Base-by-base conservation (phyloP, 1,140 invertebrate species). In the Theocolax elegans region DNA sequence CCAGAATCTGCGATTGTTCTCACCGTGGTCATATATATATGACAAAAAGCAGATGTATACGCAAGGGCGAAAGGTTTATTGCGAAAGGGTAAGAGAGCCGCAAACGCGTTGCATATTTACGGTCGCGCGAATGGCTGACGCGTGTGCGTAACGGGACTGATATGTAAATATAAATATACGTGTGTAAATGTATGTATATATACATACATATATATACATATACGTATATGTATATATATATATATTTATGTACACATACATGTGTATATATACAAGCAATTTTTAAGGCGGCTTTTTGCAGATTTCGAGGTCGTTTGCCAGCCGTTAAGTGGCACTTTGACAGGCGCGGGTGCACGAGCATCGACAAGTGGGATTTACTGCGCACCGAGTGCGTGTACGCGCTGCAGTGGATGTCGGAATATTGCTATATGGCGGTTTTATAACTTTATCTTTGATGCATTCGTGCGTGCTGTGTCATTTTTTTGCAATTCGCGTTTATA, bases 221-320 rank as follows among this genome's bases (percentile, higher is more conserved):
- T n/a, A n/a, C n/a, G n/a, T n/a, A n/a, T n/a, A n/a, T n/a, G n/a
- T n/a, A n/a, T n/a, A n/a, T n/a, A n/a, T n/a, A n/a, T n/a, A n/a
- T n/a, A n/a, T n/a, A n/a, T n/a, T n/a, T n/a, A n/a, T n/a, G n/a
- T n/a, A n/a, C n/a, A n/a, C n/a, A n/a, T n/a, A n/a, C n/a, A n/a
- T n/a, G n/a, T n/a, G n/a, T n/a, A n/a, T n/a, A n/a, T n/a, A n/a
- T n/a, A 38, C 6, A 17, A 15, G 4, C 35, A 29, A 65, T 65
- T 54, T 54, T 54, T 27, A 54, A 65, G 49, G 60, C 35, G 27
- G 35, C 49, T 54, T 65, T 65, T 65, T 54, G 49, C 35, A 23
- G 23, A 65, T 65, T 65, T 54, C 49, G 15, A 23, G 63, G 38
- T 9, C 63, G 63, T 65, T 65, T 51, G 53, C 29, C 49, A 23